These are phyloP conservation scores for Selene dorsalis DNA, from an alignment of 2,797 vertebrate genomes.

Conservation along the genomic window DNA sequence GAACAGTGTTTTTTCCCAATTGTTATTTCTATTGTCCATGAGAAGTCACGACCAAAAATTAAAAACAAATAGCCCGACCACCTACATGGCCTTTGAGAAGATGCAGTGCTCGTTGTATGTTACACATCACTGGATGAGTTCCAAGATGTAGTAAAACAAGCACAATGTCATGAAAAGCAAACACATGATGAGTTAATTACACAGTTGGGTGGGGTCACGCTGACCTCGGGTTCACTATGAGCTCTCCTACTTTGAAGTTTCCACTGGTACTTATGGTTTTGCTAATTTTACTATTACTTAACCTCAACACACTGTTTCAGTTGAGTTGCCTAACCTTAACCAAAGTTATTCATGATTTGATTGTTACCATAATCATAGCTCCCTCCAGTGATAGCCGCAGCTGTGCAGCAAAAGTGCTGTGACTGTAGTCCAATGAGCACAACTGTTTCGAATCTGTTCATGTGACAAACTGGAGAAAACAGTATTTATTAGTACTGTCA, in stretches of 20 bases:
- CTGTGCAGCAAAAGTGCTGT: conserved; percentile 4
- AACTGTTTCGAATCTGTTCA: background rate
- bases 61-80: conserved; percentile 26
- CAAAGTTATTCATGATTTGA: conserved; percentile 4
- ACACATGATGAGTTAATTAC: conserved; percentile 46
- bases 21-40: conserved; percentile 1
- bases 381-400: background rate
- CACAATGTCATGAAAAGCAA: conserved; percentile 49
- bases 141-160: conserved; percentile 52
- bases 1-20: background rate
- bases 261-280: conserved; percentile 15
- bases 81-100: conserved; percentile 8
- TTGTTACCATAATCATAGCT: conserved; percentile 5
- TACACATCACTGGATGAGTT: conserved; percentile 32
- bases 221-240: conserved; percentile 25
- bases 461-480: background rate
- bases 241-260: conserved; percentile 19
- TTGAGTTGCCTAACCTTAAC: conserved; percentile 23
- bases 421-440: background rate
- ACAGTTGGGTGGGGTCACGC: background rate
- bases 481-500: background rate
- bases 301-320: conserved; percentile 30
- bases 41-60: background rate
- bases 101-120: conserved; percentile 8
- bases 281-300: conserved; percentile 12